Evolutionary conservation across 1,140 invertebrate genomes (phyloP).

Genomic region (Drosophila serrata): DNA sequence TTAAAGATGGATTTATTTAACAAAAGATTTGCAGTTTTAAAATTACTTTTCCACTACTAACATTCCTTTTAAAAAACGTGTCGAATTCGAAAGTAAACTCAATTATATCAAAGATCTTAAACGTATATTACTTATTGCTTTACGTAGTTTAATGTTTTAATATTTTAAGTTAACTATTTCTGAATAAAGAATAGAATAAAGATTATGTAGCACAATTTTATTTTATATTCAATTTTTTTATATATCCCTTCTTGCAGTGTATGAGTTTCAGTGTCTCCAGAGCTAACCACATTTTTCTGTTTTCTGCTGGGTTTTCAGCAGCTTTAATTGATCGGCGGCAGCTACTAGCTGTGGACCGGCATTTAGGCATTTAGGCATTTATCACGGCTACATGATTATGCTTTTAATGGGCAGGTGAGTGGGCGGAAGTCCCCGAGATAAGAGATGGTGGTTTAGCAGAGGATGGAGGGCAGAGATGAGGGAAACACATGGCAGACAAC

Average conservation of each 20-base stretch:
- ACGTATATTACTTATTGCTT: no score
- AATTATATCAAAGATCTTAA: no score
- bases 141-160: no score
- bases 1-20: background rate
- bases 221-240: no score
- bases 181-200: background rate
- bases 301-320: constrained; percentile 35
- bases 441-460: constrained; percentile 2
- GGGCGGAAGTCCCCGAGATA: constrained; percentile 30
- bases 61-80: background rate
- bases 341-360: constrained; percentile 33
- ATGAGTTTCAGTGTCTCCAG: background rate
- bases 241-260: background rate
- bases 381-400: constrained; percentile 79
- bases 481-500: constrained; percentile 30
- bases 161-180: background rate
- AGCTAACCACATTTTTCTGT: constrained; percentile 3
- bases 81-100: no score
- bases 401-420: constrained; percentile 70
- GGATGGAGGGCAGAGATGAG: background rate
- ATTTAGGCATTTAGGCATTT: constrained; percentile 68
- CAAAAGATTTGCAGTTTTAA: background rate
- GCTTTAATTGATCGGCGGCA: constrained; percentile 72
- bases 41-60: background rate
- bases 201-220: background rate